Percentiles rank a stretch among this genome's conserved stretches.
Evolutionary conservation across 1,140 invertebrate genomes (phyloP).

Genomic region (Trinorchestia longiramus): DNA sequence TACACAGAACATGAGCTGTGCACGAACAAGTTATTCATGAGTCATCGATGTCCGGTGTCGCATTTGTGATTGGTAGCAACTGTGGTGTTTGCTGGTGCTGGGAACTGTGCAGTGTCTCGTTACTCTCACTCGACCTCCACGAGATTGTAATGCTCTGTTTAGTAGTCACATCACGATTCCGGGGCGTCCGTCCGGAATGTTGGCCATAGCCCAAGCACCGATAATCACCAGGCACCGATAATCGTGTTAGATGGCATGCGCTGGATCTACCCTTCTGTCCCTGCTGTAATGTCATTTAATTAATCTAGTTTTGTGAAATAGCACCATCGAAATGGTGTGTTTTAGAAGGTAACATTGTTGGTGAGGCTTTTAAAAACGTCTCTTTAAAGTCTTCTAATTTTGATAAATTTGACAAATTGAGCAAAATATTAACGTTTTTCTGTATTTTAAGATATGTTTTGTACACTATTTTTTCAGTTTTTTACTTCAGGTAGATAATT

Average conservation of each 20-base stretch:
- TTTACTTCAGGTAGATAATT: too few relatives aligned
- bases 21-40: background rate
- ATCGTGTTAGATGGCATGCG: background rate
- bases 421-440: too few relatives aligned
- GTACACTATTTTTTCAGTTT: too few relatives aligned
- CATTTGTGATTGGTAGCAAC: background rate
- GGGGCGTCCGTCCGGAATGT: background rate
- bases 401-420: too few relatives aligned
- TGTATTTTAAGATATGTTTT: too few relatives aligned
- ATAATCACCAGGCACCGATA: background rate
- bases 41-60: background rate
- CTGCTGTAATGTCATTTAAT: background rate
- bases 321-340: too few relatives aligned
- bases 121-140: background rate
- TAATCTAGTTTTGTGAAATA: background rate
- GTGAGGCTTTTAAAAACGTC: too few relatives aligned
- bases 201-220: background rate
- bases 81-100: background rate
- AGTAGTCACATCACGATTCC: conserved; percentile 8
- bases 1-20: background rate
- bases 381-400: too few relatives aligned
- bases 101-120: background rate
- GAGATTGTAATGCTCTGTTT: background rate
- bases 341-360: too few relatives aligned
- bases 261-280: background rate